Percentiles rank a stretch among this genome's conserved stretches.
Conservation (phyloP, 2,888 invertebrate species). For the Eristalis intricaria region DNA sequence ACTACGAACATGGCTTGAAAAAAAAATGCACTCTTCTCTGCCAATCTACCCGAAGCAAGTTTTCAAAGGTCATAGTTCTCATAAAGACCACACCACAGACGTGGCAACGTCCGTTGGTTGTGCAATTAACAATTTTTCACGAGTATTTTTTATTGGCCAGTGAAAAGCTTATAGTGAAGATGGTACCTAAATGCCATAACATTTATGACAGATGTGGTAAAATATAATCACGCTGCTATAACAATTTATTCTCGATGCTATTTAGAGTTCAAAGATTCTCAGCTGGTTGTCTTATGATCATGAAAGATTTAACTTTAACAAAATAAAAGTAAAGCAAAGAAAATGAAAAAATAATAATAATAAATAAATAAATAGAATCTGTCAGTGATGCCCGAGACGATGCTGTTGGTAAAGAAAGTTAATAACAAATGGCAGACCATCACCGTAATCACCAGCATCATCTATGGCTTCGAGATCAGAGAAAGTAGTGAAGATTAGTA, state of each 20-base stretch:
- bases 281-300: background rate
- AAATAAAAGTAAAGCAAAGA: background rate
- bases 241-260: background rate
- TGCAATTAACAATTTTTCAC: constrained; percentile 32
- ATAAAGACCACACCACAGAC: background rate
- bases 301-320: background rate
- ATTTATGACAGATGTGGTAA: background rate
- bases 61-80: constrained; percentile 43
- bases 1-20: no score
- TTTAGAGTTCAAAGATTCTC: background rate
- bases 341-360: background rate
- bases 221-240: background rate
- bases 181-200: background rate
- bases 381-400: constrained; percentile 34
- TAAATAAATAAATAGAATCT: constrained; percentile 6
- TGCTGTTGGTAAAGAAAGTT: constrained; percentile 70
- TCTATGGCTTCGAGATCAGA: constrained; percentile 66
- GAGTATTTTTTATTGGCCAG: constrained; percentile 27
- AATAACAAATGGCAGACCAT: constrained; percentile 68
- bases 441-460: constrained; percentile 63
- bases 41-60: constrained; percentile 40
- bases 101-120: background rate
- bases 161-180: background rate
- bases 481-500: constrained; percentile 70
- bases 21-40: background rate